These are phyloP conservation scores for Molorchus minor DNA, from an alignment of 2,888 invertebrate genomes.

Conservation along the genomic window DNA sequence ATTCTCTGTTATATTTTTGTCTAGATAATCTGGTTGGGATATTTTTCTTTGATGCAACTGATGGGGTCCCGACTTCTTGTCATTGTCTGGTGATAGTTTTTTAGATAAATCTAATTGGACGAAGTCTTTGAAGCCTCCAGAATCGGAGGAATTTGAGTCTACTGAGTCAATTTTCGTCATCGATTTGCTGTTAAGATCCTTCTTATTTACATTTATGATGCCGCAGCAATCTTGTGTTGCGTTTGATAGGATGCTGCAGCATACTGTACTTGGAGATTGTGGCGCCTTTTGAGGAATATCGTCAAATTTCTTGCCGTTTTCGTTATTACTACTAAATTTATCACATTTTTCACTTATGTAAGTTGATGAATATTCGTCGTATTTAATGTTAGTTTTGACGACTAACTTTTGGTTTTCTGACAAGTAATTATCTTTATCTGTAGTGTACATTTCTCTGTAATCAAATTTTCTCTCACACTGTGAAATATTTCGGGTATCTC, in stretches of 20 bases:
- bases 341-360: conserved; percentile 56
- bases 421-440: conserved; percentile 34
- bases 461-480: conserved; percentile 39
- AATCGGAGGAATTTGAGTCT: conserved; percentile 63
- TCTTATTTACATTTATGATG: conserved; percentile 58
- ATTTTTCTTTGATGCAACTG: conserved; percentile 55
- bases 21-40: conserved; percentile 58
- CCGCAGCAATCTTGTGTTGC: conserved; percentile 63
- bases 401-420: conserved; percentile 36
- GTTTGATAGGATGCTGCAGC: conserved; percentile 62
- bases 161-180: conserved; percentile 61
- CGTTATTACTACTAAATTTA: conserved; percentile 50
- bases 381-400: conserved; percentile 45
- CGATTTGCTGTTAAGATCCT: conserved; percentile 55
- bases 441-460: conserved; percentile 35
- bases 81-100: conserved; percentile 40
- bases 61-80: conserved; percentile 28
- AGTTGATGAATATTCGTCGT: conserved; percentile 44
- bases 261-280: conserved; percentile 62
- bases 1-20: conserved; percentile 46
- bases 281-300: conserved; percentile 55
- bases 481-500: conserved; percentile 27
- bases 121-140: conserved; percentile 64
- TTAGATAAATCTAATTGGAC: conserved; percentile 55
- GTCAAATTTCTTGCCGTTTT: conserved; percentile 49